Evolutionary conservation across 2,888 invertebrate species (phyloP).

Genomic region (Beris morrisii): DNA sequence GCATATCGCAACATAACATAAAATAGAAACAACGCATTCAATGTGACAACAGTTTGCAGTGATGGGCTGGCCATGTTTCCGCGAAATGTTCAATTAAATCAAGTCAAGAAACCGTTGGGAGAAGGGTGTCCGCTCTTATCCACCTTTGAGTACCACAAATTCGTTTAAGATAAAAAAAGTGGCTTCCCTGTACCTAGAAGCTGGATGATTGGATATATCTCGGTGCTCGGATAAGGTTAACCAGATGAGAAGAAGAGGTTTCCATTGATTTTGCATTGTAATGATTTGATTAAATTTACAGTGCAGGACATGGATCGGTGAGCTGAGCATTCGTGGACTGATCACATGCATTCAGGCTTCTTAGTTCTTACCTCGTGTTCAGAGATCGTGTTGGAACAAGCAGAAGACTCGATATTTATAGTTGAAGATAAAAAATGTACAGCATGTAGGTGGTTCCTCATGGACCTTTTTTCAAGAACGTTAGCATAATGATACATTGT

Average conservation of each 20-base stretch:
- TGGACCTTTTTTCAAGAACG: constrained; percentile 9
- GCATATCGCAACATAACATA: background rate
- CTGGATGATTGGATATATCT: background rate
- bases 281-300: constrained; percentile 31
- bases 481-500: constrained; percentile 10
- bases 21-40: constrained; percentile 24
- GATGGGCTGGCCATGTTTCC: constrained; percentile 26
- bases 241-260: constrained; percentile 12
- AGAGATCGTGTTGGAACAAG: constrained; percentile 34
- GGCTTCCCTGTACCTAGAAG: constrained; percentile 10
- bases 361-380: constrained; percentile 28
- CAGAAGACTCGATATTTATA: constrained; percentile 33
- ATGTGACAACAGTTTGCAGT: constrained; percentile 29
- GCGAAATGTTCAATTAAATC: constrained; percentile 30
- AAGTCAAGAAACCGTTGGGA: constrained; percentile 26
- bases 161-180: constrained; percentile 29
- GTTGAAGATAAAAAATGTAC: constrained; percentile 26
- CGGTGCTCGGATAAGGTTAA: background rate
- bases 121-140: constrained; percentile 21
- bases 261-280: constrained; percentile 31
- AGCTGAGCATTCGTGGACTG: constrained; percentile 17
- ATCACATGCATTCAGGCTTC: constrained; percentile 25
- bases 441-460: constrained; percentile 32
- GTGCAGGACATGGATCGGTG: constrained; percentile 21
- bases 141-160: constrained; percentile 27